Evolutionary conservation across 2,888 invertebrate species (phyloP), one percentile per base, ranked within the genome.

Genomic region (Listrodromus nycthemerus): DNA sequence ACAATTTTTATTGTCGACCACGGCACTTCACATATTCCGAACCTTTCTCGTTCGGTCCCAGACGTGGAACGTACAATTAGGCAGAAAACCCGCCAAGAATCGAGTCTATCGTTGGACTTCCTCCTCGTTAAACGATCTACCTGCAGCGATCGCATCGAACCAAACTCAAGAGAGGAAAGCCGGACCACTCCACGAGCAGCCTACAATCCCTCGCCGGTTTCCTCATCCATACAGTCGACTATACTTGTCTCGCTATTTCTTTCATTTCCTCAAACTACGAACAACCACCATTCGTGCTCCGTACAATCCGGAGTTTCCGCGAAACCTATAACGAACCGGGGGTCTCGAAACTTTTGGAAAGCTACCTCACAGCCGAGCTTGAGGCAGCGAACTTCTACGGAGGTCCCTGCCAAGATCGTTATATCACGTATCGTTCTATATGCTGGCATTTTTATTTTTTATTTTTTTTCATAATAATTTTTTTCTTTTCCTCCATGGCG

Each of bases 31-130:
- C 41, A 45, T 45, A 4, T 4, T 4, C 63, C 45, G 58, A 80
- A 77, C 69, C 80, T 77, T 82, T 73, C 67, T 66, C 84, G 85
- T 87, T 86, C 87, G 89, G 80, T 85, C 82, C 30, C 30, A 89
- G 90, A 90, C 91, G 91, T 90, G 91, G 91, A 92, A 93, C 92
- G 89, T 92, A 91, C 93, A 93, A 93, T 93, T 93, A 93, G 92
- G 91, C 90, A 89, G 89, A 88, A 90, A 91, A 45, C 41, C 41
- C 91, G 90, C 90, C 91, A 91, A 52, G 78, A 84, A 84, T 82
- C 82, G 80, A 79, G 79, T 63, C 74, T 71, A 76, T 84, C 67
- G 75, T 33, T 71, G 66, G 84, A 80, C 87, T 87, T 86, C 87
- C 85, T 86, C 87, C 83, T 74, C 74, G 88, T 88, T 88, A 90